Evolutionary conservation across 1,140 invertebrate species (phyloP).

Genomic region (Drosophila ohnishii): DNA sequence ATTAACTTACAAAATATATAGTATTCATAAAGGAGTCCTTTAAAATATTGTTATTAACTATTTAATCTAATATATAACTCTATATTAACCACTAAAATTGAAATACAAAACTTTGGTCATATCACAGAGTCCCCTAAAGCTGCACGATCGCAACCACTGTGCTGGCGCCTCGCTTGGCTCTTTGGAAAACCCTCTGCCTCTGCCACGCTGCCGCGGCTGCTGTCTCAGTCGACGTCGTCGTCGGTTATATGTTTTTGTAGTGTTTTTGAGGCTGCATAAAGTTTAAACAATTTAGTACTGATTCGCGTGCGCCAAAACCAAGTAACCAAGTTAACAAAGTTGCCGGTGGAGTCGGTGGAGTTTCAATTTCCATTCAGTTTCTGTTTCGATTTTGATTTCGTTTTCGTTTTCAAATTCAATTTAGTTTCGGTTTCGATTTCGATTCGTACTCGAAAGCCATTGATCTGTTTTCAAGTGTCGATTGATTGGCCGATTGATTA

Average conservation of each 20-base stretch:
- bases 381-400: neutral
- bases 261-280: slow-evolving; percentile 60
- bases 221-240: slow-evolving; percentile 21
- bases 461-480: slow-evolving; percentile 30
- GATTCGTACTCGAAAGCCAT: slow-evolving; percentile 17
- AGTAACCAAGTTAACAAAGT: slow-evolving; percentile 59
- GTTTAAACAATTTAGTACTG: slow-evolving; percentile 77
- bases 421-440: slow-evolving; percentile 24
- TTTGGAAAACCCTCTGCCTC: slow-evolving; percentile 9
- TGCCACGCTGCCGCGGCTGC: neutral
- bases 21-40: too few species aligned
- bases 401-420: slow-evolving; percentile 16
- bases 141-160: slow-evolving; percentile 1
- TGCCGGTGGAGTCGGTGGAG: slow-evolving; percentile 20
- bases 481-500: slow-evolving; percentile 55
- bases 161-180: slow-evolving; percentile 28
- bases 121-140: neutral
- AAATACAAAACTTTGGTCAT: neutral
- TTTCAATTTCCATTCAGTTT: slow-evolving; percentile 12
- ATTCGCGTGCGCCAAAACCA: slow-evolving; percentile 72
- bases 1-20: too few species aligned
- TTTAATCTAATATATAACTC: neutral
- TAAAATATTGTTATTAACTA: neutral
- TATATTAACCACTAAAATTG: neutral
- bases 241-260: slow-evolving; percentile 37